Percentiles rank a stretch among this genome's conserved stretches.
Conservation (phyloP, 2,113 vertebrate species). For the Castor canadensis region DNA sequence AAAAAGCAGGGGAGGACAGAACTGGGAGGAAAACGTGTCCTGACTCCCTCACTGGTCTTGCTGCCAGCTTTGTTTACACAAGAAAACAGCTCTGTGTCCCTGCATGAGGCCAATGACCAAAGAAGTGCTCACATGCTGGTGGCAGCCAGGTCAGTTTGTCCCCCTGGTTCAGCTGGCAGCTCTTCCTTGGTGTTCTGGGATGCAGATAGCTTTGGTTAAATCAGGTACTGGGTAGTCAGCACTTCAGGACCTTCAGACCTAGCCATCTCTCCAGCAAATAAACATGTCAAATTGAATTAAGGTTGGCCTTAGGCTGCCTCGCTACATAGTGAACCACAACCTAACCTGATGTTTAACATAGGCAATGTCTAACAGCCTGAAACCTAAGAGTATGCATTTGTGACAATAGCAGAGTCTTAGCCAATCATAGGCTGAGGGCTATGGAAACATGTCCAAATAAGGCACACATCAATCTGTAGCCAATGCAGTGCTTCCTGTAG, state of each 20-base stretch:
- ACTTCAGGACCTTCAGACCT: background rate
- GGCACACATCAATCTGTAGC: background rate
- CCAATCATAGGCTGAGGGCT: background rate
- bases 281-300: background rate
- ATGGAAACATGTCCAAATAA: background rate
- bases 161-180: background rate
- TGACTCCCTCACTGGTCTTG: background rate
- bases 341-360: no score
- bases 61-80: background rate
- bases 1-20: background rate
- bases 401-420: background rate
- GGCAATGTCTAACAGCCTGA: background rate
- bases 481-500: background rate
- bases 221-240: background rate
- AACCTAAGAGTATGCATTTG: background rate
- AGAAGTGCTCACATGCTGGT: background rate
- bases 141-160: background rate
- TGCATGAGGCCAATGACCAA: background rate
- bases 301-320: background rate
- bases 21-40: accelerated
- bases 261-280: background rate
- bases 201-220: background rate
- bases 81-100: background rate
- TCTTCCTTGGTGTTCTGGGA: background rate
- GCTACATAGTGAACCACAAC: background rate